Evolutionary conservation across 2,797 vertebrate species (phyloP).

Genomic region (Brotogeris chrysoptera): DNA sequence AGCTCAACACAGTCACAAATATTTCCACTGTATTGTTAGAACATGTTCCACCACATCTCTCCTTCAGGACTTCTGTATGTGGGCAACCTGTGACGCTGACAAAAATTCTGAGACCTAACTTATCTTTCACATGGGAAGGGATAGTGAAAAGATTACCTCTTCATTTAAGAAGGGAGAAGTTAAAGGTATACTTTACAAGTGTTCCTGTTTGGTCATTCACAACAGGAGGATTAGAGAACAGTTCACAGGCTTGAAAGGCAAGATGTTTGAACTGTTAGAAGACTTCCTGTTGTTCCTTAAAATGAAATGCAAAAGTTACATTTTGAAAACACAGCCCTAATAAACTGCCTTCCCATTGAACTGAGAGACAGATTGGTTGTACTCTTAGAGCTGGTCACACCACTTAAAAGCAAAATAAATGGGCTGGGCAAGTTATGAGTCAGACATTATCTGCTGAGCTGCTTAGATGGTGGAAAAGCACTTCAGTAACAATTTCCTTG

Average conservation of each 20-base stretch:
- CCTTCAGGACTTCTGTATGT: fast-evolving
- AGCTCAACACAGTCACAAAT: neutral
- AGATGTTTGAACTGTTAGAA: neutral
- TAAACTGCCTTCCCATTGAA: neutral
- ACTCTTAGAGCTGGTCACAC: neutral
- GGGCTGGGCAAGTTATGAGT: neutral
- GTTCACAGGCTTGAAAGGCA: neutral
- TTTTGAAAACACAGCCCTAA: neutral
- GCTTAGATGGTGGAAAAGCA: neutral
- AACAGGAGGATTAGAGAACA: neutral
- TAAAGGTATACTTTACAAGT: neutral
- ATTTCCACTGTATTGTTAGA: neutral
- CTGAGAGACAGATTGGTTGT: neutral
- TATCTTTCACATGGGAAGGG: neutral
- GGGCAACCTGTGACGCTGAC: neutral
- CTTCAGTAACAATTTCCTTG: neutral
- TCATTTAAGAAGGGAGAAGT: neutral
- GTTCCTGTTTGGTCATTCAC: neutral
- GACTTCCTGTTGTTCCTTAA: neutral
- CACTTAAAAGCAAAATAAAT: neutral
- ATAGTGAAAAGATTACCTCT: neutral
- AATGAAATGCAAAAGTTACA: neutral
- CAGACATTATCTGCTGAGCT: neutral
- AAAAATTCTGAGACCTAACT: neutral
- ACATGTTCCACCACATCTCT: neutral